phyloP scores from a whole-genome alignment of 2,113 vertebrate genomes.

The Pelusios castaneus region DNA sequence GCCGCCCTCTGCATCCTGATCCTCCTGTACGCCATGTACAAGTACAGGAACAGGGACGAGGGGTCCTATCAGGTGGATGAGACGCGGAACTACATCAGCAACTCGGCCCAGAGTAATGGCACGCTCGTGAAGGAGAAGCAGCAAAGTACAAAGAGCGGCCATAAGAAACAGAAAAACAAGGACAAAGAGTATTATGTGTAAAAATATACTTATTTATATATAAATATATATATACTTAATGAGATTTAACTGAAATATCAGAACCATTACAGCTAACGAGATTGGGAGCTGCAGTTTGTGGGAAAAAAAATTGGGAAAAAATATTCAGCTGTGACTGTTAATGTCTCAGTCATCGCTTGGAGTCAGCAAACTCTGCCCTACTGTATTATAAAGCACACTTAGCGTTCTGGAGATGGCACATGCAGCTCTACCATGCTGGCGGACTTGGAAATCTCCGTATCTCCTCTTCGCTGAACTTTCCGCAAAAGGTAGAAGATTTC shows the following conservation, averaged over 20 bases:
- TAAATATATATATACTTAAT: slow-evolving; percentile 73
- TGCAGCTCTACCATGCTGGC: slow-evolving; percentile 68
- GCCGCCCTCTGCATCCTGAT: slow-evolving; percentile 99
- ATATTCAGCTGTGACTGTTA: slow-evolving; percentile 71
- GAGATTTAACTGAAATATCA: slow-evolving; percentile 68
- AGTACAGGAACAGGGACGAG: slow-evolving; percentile 99
- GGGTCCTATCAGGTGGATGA: slow-evolving; percentile 99
- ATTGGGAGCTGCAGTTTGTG: slow-evolving; percentile 82
- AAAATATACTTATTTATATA: slow-evolving; percentile 76
- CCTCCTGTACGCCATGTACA: slow-evolving; percentile 99
- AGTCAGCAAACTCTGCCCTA: slow-evolving; percentile 87
- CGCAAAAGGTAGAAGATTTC: slow-evolving; percentile 88
- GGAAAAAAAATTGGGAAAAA: slow-evolving; percentile 81
- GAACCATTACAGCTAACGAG: slow-evolving; percentile 77
- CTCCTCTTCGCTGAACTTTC: slow-evolving; percentile 86
- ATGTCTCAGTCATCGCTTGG: slow-evolving; percentile 75
- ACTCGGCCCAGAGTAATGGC: slow-evolving; percentile 99
- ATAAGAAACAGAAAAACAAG: slow-evolving; percentile 99
- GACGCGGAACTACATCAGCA: slow-evolving; percentile 99
- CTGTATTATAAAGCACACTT: slow-evolving; percentile 97
- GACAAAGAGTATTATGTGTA: slow-evolving; percentile 99
- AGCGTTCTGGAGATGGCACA: slow-evolving; percentile 70
- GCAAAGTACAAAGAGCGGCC: slow-evolving; percentile 92
- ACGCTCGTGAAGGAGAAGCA: slow-evolving; percentile 97
- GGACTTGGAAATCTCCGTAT: slow-evolving; percentile 84